phyloP scores from a whole-genome alignment of 2,797 vertebrate genomes.

The Sebastes taczanowskii region DNA sequence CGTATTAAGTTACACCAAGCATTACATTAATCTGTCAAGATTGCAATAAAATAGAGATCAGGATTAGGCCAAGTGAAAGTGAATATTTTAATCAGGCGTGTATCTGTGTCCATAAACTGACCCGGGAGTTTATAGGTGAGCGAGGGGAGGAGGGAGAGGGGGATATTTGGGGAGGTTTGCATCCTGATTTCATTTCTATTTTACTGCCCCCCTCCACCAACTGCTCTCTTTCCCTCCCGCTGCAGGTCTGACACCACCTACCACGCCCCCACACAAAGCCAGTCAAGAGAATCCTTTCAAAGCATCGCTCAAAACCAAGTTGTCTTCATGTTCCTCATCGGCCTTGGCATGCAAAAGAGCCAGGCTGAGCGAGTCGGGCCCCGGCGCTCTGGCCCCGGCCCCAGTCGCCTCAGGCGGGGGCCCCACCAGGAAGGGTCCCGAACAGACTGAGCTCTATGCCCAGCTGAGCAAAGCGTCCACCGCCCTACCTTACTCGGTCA shows the following conservation, averaged over 20 bases:
- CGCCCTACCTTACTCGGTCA: conserved; percentile 77
- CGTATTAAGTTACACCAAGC: conserved; percentile 80
- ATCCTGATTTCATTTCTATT: conserved; percentile 68
- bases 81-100: conserved; percentile 84
- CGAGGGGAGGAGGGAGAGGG: conserved; percentile 6
- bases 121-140: conserved; percentile 64
- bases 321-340: conserved; percentile 93
- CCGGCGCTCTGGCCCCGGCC: conserved; percentile 80
- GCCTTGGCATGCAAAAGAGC: conserved; percentile 92
- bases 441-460: conserved; percentile 95
- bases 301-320: conserved; percentile 96
- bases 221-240: conserved; percentile 37
- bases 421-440: conserved; percentile 88
- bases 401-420: conserved; percentile 82
- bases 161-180: conserved; percentile 49
- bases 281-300: conserved; percentile 99
- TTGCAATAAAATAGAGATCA: conserved; percentile 83
- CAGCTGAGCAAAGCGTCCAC: conserved; percentile 93
- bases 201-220: conserved; percentile 39
- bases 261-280: conserved; percentile 99
- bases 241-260: conserved; percentile 99
- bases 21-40: conserved; percentile 85
- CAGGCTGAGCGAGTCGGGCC: conserved; percentile 88
- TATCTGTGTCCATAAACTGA: conserved; percentile 76
- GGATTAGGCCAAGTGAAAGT: conserved; percentile 80